Base-by-base conservation (phyloP, 2,113 vertebrate genomes). In the Edolisoma coerulescens region DNA sequence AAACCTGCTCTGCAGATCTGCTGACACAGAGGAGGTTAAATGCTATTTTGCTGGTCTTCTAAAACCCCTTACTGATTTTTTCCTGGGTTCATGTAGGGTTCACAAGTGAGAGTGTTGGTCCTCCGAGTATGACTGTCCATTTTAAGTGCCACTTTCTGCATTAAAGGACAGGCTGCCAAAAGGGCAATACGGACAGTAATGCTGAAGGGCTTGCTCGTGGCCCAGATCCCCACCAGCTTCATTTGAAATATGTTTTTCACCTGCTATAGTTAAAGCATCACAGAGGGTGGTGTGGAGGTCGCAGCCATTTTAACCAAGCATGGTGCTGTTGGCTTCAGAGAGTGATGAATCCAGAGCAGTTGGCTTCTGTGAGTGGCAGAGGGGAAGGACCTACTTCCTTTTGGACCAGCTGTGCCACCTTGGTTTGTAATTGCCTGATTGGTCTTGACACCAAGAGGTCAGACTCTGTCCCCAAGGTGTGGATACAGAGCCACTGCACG, bases 11-110 rank as follows among this genome's bases (percentile, higher is more conserved):
- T 67, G 67, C 37, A 69, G 70, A 73, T 87, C 41, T 91, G 78
- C 82, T 91, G 75, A 73, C 52, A 70, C 33, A 67, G 24, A 82
- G 56, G 69, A 84, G 27, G 68, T 37, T 68, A 92, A 95, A 88
- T 65, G 87, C 13, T 22, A 56, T 88, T 87, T 70, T 59, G 11
- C 32, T 86, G 30, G 6, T 16, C 11, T 49, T 86, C 94, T 71
- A 5, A 64, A 87, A 67, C 11, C 19, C 35, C 13, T 54, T 39
- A 56, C 69, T 77, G 76, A 91, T 90, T 82, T 93, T 93, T 86
- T 44, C n/a, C 33, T 39, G 32, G n/a, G 75, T 76, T 94, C 26
- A 0, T 6, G 3, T 69, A 88, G 45, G 56, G 76, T 89, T 97
- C 73, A 81, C 47, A 54, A 50, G 13, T 33, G 52, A 84, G 16